Conservation (phyloP, 2,797 vertebrate genomes). For the Onychomys torridus region DNA sequence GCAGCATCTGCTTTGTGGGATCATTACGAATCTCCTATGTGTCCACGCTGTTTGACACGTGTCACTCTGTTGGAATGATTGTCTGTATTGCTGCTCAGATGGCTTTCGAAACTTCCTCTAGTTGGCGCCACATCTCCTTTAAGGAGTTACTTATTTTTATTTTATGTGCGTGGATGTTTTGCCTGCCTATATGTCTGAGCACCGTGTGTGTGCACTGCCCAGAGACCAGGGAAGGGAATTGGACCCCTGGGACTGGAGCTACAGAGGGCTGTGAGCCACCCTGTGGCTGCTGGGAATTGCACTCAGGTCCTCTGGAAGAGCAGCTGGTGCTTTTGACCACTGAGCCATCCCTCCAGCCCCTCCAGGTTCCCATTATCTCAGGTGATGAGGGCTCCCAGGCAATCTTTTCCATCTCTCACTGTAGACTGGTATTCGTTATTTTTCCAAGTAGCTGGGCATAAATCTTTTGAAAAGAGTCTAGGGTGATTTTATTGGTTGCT, state of each 20-base stretch:
- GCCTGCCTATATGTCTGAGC: background rate
- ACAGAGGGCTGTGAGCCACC: background rate
- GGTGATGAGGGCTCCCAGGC: background rate
- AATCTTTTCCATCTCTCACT: background rate
- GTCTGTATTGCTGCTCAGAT: background rate
- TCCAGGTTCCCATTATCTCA: background rate
- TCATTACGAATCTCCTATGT: background rate
- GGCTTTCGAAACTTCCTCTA: background rate
- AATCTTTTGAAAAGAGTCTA: background rate
- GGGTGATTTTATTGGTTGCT: background rate
- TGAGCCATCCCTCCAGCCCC: background rate
- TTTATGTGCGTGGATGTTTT: background rate
- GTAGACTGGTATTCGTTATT: background rate
- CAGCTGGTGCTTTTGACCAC: background rate
- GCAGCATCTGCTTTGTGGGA: background rate
- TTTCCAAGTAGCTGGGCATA: background rate
- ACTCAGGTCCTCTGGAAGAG: background rate
- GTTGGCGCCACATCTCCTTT: background rate
- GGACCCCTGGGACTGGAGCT: background rate
- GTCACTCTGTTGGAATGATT: background rate
- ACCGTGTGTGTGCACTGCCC: background rate
- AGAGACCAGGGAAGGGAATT: background rate
- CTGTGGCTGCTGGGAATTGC: background rate
- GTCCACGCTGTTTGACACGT: background rate
- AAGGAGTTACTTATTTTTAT: background rate